Evolutionary conservation across 2,888 invertebrate species (phyloP), one percentile per base, ranked within the genome.

Genomic region (Harpalus rubripes): DNA sequence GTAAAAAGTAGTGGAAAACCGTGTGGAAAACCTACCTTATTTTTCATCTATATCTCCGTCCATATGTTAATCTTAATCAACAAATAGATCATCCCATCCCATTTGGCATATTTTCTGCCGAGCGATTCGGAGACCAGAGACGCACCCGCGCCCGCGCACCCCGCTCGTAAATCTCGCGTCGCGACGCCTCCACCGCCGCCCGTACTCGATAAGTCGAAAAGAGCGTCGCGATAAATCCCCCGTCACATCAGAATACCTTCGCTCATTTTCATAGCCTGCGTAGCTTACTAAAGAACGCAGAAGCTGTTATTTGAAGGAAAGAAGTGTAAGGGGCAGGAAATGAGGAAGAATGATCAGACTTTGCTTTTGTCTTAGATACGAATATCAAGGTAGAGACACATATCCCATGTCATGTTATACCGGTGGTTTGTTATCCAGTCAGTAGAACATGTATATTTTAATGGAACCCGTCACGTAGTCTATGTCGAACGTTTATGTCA

Each of bases 201-300:
- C 32, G 80, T 26, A 52, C 63, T 65, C 65, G 65, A 81, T 81
- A 81, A 81, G 81, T 81, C 81, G 81, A 81, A 81, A 81, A 81
- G 81, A 81, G 81, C 65, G 65, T 44, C 80, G 81, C 81, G 41
- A 81, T 81, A 81, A 81, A 81, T 81, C 52, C 65, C 15, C 16
- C 44, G 65, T 81, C 81, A 65, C 63, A 74, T 44, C 72, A 74
- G 18, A 39, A 79, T 61, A 79, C 61, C 79, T 79, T 61, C 22
- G 59, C 79, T 79, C 79, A 79, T 79, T 79, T 79, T 79, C 79
- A 79, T 79, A 79, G 59, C 79, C 44, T 22, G 78, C 26, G 15
- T 5, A 58, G 56, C 12, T 32, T 32, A 32, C 32, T 32, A 32
- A 32, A 5, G 32, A 1, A 32, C 32, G 39, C 15, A 15, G 52